Evolutionary conservation across 2,113 vertebrate species (phyloP), one percentile per base, ranked within the genome.

Genomic region (Antennarius striatus): DNA sequence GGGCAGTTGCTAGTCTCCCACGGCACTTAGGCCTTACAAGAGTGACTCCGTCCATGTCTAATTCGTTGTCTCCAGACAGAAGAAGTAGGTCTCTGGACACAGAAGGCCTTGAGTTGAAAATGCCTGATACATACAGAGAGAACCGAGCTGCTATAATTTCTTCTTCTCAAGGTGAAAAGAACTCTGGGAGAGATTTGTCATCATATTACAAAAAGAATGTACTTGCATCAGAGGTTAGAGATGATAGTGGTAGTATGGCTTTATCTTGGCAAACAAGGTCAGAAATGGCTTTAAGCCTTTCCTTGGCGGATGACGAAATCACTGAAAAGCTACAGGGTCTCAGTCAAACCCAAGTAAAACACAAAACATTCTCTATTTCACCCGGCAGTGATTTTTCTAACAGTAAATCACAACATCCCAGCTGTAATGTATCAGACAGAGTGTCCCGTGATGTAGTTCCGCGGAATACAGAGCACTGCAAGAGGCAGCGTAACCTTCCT

Each of bases 81-180:
- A 94, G 96, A 60, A 98, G 97, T 76, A 93, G 95, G 11, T 98
- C 97, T 2, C 91, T 99, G 6, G 97, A 98, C 75, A 97, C 94
- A 0, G 95, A 98, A 77, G 92, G 93, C 76, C 90, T 96, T 78
- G 95, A 96, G 56, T 79, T 92, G 3, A 94, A 95, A 49, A 91
- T 94, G 3, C 90, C 92, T 0, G 91, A 88, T 48, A 50, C 83
- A 0, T 93, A 89, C 59, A 73, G 76, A 53, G 76, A 84, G 57
- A 66, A 72, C 72, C 80, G 3, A 63, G 81, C 81, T 74, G 71
- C 68, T 63, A 71, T 3, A 50, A 54, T 49, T 73, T 89, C 50
- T 63, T 81, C 79, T 87, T 58, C 79, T 57, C 70, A 56, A 43
- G 63, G 63, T 29, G 84, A 91, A 60, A 63, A 66, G 46, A 65